phyloP scores from a whole-genome alignment of 1,140 invertebrate species.

The Sminthurides bifidus region DNA sequence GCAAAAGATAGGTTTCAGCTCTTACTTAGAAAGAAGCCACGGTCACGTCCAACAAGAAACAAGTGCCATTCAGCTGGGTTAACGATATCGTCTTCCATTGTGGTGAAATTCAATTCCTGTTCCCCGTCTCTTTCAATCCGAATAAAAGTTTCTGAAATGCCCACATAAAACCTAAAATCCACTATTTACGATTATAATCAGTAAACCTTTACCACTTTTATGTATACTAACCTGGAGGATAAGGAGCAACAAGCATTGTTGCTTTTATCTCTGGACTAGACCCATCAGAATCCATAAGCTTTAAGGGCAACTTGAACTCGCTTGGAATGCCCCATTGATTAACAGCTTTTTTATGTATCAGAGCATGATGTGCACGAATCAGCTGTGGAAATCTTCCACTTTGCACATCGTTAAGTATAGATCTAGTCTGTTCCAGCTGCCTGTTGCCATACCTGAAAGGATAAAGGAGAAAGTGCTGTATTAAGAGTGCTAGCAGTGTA shows the following conservation, averaged over 20 bases:
- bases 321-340: constrained; percentile 1
- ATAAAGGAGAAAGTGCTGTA: not conserved
- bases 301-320: not conserved
- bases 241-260: not conserved
- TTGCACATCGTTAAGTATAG: not conserved
- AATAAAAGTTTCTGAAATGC: constrained; percentile 2
- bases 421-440: not conserved
- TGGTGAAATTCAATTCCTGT: constrained; percentile 33
- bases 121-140: constrained; percentile 23
- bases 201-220: not conserved
- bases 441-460: not conserved
- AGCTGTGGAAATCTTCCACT: not conserved
- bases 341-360: not conserved
- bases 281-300: not conserved
- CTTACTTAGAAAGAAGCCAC: constrained; percentile 39
- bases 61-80: constrained; percentile 55
- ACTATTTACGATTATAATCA: not conserved
- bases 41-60: constrained; percentile 46
- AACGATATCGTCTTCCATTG: constrained; percentile 16
- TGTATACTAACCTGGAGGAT: constrained; percentile 1
- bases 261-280: not conserved
- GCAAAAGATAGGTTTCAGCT: not conserved
- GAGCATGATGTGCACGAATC: not conserved
- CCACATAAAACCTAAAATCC: not conserved
- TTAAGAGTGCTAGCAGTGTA: not conserved